Evolutionary conservation across 2,113 vertebrate genomes (phyloP).

Genomic region (Turdus rufiventris): DNA sequence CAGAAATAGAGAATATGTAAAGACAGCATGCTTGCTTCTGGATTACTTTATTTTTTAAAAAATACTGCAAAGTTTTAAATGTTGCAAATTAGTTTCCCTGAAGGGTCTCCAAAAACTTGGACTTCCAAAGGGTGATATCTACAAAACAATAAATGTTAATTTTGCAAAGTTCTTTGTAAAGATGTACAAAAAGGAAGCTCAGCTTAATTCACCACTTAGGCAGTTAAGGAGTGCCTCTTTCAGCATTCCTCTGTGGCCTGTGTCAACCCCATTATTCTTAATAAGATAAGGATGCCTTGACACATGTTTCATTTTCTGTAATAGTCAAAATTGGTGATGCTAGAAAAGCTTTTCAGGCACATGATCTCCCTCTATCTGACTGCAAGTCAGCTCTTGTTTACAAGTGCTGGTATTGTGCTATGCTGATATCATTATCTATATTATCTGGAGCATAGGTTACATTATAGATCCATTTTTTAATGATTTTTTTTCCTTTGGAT

Average conservation of each 20-base stretch:
- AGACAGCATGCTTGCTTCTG: neutral
- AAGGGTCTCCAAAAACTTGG: neutral
- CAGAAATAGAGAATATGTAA: neutral
- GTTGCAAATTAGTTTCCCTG: neutral
- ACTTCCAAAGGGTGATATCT: neutral
- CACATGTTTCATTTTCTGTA: slow-evolving; percentile 22
- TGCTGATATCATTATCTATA: neutral
- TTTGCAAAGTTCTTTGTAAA: neutral
- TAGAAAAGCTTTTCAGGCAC: slow-evolving; percentile 7
- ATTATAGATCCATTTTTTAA: neutral
- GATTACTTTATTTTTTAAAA: neutral
- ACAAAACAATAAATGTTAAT: neutral
- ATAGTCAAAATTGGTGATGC: neutral
- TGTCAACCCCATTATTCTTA: slow-evolving; percentile 18
- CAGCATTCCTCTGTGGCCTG: neutral
- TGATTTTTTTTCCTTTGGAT: neutral
- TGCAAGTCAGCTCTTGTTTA: neutral
- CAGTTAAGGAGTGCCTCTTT: neutral
- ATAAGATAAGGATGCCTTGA: neutral
- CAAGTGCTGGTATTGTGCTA: neutral
- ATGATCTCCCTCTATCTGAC: neutral
- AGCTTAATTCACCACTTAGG: neutral
- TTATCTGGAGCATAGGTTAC: neutral
- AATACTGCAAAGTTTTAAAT: neutral
- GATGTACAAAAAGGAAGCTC: neutral